A percentile compares a stretch with the other conserved stretches of the same genome.
phyloP scores from a whole-genome alignment of 1,140 invertebrate genomes.

The Sitodiplosis mosellana region DNA sequence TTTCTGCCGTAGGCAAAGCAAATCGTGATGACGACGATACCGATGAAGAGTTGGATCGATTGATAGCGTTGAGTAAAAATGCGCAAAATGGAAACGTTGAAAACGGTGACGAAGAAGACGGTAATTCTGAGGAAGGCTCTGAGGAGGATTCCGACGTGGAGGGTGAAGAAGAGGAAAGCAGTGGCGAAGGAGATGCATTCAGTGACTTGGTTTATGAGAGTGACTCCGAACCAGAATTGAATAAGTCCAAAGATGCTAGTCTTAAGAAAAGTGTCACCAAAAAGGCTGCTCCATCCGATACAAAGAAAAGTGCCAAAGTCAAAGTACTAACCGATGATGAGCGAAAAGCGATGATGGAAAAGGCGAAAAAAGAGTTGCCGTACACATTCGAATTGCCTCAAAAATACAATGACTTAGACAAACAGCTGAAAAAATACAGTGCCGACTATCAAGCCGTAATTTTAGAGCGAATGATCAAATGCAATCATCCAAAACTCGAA shows the following conservation, averaged over 20 bases:
- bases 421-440: slow-evolving; percentile 38
- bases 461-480: slow-evolving; percentile 68
- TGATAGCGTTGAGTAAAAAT: slow-evolving; percentile 15
- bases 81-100: slow-evolving; percentile 13
- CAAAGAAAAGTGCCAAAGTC: too few species aligned
- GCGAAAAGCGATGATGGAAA: slow-evolving; percentile 33
- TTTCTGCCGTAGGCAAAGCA: not conserved
- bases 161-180: slow-evolving; percentile 15
- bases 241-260: slow-evolving; percentile 12
- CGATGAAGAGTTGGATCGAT: slow-evolving; percentile 24
- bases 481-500: slow-evolving; percentile 58
- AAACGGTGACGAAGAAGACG: slow-evolving; percentile 12
- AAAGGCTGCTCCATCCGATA: slow-evolving; percentile 18
- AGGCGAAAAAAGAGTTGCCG: slow-evolving; percentile 43
- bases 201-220: slow-evolving; percentile 27
- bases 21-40: slow-evolving; percentile 19
- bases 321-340: slow-evolving; percentile 5
- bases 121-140: slow-evolving; percentile 11
- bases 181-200: slow-evolving; percentile 25
- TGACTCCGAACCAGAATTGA: slow-evolving; percentile 11
- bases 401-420: slow-evolving; percentile 43
- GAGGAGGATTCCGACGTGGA: slow-evolving; percentile 10
- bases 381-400: slow-evolving; percentile 48
- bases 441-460: slow-evolving; percentile 45
- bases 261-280: slow-evolving; percentile 15